Percentiles rank a stretch among this genome's conserved stretches.
These are phyloP conservation scores for Hyles euphorbiae DNA, from an alignment of 1,140 invertebrate species.

Conservation along the genomic window DNA sequence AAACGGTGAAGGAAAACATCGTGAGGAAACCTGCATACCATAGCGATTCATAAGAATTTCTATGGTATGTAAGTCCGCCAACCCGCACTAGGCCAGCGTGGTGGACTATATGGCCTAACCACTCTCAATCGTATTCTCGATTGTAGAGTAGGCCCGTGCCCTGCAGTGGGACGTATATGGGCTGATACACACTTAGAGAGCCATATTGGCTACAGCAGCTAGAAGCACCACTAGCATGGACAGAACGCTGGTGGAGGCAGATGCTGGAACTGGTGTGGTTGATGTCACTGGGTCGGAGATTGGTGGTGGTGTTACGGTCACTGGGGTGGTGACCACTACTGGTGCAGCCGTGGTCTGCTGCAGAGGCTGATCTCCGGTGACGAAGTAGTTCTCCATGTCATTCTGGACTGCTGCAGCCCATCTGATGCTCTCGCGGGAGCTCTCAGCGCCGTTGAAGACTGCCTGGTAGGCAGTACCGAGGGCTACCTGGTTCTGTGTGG, in stretches of 20 bases:
- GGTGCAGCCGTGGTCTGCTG: slow-evolving; percentile 14
- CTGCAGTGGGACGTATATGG: too few species aligned
- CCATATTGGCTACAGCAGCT: slow-evolving; percentile 27
- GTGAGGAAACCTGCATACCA: too few species aligned
- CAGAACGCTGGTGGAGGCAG: slow-evolving; percentile 32
- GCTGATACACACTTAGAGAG: slow-evolving; percentile 35
- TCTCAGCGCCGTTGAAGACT: slow-evolving; percentile 26
- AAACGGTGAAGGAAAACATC: too few species aligned
- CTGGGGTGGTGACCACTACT: not conserved
- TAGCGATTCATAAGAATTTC: too few species aligned
- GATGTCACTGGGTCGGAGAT: slow-evolving; percentile 25
- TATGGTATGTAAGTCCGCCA: too few species aligned
- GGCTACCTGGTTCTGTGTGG: slow-evolving; percentile 18
- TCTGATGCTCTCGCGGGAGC: slow-evolving; percentile 24
- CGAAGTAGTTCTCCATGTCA: slow-evolving; percentile 42
- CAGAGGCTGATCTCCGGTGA: slow-evolving; percentile 22
- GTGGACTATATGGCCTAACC: too few species aligned
- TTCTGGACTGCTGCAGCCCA: slow-evolving; percentile 25
- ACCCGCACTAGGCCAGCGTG: too few species aligned
- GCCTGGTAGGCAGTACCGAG: slow-evolving; percentile 26
- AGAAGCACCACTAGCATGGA: slow-evolving; percentile 28
- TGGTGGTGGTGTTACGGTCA: slow-evolving; percentile 15
- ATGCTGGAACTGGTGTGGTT: slow-evolving; percentile 28
- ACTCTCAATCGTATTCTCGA: too few species aligned
- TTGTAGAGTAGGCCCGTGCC: too few species aligned